Evolutionary conservation across 2,888 invertebrate genomes (phyloP).

Genomic region (Caradrina clavipalpis): DNA sequence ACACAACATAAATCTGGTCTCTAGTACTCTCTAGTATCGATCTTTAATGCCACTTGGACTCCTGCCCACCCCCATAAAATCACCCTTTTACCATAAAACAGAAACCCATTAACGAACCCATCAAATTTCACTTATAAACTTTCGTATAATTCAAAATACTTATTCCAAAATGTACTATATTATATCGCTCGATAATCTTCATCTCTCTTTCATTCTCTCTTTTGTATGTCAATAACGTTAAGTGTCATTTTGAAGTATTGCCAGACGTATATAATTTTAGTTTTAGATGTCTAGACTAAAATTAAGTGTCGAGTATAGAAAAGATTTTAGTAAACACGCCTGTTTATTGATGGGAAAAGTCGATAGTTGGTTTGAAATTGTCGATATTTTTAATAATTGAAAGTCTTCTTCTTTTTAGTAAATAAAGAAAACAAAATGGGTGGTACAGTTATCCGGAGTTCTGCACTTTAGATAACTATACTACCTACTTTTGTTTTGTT

Average conservation of each 20-base stretch:
- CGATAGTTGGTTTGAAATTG: not conserved
- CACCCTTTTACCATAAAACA: constrained; percentile 65
- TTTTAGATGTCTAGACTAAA: constrained; percentile 62
- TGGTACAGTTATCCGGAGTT: too few relatives aligned
- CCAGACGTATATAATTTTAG: constrained; percentile 62
- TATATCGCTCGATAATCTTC: constrained; percentile 33
- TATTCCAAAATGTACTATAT: constrained; percentile 52
- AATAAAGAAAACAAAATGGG: too few relatives aligned
- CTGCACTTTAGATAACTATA: not conserved
- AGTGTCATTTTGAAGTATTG: constrained; percentile 64
- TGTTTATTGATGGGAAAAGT: constrained; percentile 26
- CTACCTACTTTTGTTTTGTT: not conserved
- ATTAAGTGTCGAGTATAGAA: constrained; percentile 54
- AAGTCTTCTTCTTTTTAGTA: too few relatives aligned
- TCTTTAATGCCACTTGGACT: constrained; percentile 60
- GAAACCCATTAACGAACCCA: constrained; percentile 61
- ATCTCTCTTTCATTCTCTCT: constrained; percentile 33
- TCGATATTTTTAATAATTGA: constrained; percentile 5
- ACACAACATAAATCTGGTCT: constrained; percentile 46
- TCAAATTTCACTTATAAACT: constrained; percentile 67
- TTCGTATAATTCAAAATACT: constrained; percentile 62
- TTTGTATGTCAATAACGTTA: constrained; percentile 57
- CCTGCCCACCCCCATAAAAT: constrained; percentile 61
- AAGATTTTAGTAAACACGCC: constrained; percentile 48
- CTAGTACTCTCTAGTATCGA: constrained; percentile 58